Conservation (phyloP, 30 jellyfish, hydroid and myxozoan species). For the Rhopilema esculentum region DNA sequence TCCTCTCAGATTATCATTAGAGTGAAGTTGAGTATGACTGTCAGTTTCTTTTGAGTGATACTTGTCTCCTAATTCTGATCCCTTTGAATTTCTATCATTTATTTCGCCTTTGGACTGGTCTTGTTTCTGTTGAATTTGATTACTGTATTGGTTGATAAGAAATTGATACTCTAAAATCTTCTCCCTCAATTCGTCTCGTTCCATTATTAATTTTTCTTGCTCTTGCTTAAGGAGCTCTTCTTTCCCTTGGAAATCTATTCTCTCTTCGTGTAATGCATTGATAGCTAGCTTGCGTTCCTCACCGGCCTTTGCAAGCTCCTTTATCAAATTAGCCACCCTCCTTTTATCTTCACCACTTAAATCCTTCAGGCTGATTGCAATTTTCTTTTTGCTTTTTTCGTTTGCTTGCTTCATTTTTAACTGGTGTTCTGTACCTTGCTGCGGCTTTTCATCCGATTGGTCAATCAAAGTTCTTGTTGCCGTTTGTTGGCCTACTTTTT, state of each 20-base stretch:
- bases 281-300: conserved; percentile 81
- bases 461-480: background rate
- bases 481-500: background rate
- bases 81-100: background rate
- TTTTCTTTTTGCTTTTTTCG: background rate
- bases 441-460: background rate
- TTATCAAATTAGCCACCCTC: conserved; percentile 75
- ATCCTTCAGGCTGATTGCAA: conserved; percentile 57
- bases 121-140: conserved; percentile 41
- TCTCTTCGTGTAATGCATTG: conserved; percentile 50
- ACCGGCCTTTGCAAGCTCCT: conserved; percentile 90
- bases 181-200: conserved; percentile 71
- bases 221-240: conserved; percentile 29
- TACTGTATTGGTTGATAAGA: conserved; percentile 44
- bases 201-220: conserved; percentile 58
- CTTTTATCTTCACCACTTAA: conserved; percentile 47
- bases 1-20: conserved; percentile 6
- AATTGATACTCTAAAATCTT: conserved; percentile 66
- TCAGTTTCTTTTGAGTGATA: background rate
- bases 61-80: background rate
- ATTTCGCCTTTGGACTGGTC: background rate
- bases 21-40: background rate
- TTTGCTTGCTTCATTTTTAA: background rate
- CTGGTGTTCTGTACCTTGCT: background rate
- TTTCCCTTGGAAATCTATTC: conserved; percentile 54